Evolutionary conservation across 2,888 invertebrate species (phyloP).

Genomic region (Mythimna lalbum): DNA sequence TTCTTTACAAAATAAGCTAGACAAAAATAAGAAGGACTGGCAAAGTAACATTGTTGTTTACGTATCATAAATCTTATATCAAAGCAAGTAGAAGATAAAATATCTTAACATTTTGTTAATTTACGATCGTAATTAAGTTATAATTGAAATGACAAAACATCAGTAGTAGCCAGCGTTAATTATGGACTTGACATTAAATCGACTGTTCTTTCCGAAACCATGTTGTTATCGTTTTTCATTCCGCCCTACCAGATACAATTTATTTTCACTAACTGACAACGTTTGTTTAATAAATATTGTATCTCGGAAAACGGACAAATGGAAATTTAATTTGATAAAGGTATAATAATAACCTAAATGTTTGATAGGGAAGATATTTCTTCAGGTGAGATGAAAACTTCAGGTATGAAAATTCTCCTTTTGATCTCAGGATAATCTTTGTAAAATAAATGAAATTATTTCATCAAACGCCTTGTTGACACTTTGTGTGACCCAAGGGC

Average conservation of each 20-base stretch:
- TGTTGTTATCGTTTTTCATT: slow-evolving; percentile 31
- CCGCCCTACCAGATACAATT: slow-evolving; percentile 27
- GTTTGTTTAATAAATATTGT: slow-evolving; percentile 37
- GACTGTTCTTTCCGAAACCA: slow-evolving; percentile 2
- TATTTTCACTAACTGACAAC: slow-evolving; percentile 35
- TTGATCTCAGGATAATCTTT: neutral
- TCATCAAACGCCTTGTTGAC: too few species aligned
- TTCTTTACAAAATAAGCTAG: too few species aligned
- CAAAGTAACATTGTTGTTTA: neutral
- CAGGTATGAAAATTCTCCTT: neutral
- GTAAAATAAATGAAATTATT: neutral
- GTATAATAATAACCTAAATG: slow-evolving; percentile 10
- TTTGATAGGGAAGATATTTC: slow-evolving; percentile 2
- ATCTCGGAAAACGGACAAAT: slow-evolving; percentile 11
- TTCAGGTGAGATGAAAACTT: neutral
- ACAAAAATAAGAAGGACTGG: neutral
- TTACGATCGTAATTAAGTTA: slow-evolving; percentile 25
- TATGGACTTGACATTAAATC: slow-evolving; percentile 41
- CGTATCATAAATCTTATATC: neutral
- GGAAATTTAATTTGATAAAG: slow-evolving; percentile 29
- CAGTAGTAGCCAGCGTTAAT: slow-evolving; percentile 34
- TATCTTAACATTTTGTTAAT: slow-evolving; percentile 30
- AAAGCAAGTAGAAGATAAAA: slow-evolving; percentile 18
- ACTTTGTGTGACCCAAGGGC: too few species aligned
- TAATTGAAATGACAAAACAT: slow-evolving; percentile 30